Percentiles rank a stretch among this genome's conserved stretches.
Conservation (phyloP, 2,797 vertebrate species). For the Xiphophorus birchmanni region DNA sequence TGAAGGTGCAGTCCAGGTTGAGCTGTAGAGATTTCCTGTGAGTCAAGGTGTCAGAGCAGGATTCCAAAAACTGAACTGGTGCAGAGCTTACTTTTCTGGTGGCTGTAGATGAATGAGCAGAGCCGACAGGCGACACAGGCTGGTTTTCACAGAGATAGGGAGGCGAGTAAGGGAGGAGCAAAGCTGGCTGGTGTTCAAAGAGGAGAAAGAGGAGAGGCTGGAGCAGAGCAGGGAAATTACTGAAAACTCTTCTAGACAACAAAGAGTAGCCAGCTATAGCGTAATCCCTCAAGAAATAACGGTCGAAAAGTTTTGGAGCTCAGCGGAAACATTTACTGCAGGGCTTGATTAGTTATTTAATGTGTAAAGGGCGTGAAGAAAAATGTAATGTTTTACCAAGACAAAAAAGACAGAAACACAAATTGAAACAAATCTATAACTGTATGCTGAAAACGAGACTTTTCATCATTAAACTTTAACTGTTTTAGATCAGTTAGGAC, state of each 20-base stretch:
- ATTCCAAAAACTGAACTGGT: background rate
- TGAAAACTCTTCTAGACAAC: background rate
- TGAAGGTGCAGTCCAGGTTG: background rate
- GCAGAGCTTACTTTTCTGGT: background rate
- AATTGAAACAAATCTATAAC: background rate
- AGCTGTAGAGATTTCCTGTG: background rate
- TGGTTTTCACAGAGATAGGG: constrained; percentile 8
- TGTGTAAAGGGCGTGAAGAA: background rate
- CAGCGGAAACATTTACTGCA: background rate
- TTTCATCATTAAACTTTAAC: background rate
- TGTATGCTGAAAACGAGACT: background rate
- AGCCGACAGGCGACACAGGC: background rate
- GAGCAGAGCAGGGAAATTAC: constrained; percentile 7
- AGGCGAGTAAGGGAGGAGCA: background rate
- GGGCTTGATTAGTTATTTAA: background rate
- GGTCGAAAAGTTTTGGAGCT: background rate
- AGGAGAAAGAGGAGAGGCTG: background rate
- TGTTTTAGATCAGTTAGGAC: background rate
- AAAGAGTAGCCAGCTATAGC: background rate
- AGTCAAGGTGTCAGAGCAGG: background rate
- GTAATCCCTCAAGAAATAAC: background rate
- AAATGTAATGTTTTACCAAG: background rate
- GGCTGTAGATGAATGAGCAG: constrained; percentile 7
- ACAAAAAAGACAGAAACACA: background rate
- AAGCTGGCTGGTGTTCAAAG: constrained; percentile 22